Evolutionary conservation across 2,888 invertebrate species (phyloP).

Genomic region (Macropis europaea): DNA sequence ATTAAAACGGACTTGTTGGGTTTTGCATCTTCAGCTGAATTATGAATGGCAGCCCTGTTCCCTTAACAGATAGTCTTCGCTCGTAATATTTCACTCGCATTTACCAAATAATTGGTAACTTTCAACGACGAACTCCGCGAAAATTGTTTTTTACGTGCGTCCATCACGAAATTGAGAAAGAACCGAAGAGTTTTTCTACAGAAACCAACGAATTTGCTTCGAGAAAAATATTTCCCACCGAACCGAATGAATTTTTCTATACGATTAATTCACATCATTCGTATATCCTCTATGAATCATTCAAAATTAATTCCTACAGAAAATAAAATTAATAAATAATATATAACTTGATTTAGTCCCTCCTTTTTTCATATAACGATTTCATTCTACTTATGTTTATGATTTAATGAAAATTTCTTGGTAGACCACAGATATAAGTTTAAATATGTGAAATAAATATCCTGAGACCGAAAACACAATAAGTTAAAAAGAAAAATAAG

Average conservation of each 20-base stretch:
- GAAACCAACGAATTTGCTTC: constrained; percentile 18
- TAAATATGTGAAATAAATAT: not conserved
- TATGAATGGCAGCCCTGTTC: not conserved
- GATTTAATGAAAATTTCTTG: not conserved
- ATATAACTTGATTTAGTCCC: too few relatives aligned
- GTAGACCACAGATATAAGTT: too few relatives aligned
- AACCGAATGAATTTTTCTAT: not conserved
- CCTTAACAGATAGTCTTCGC: not conserved
- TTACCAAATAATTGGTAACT: not conserved
- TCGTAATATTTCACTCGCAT: not conserved
- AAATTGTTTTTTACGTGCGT: constrained; percentile 36
- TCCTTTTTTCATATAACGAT: not conserved
- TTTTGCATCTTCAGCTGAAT: constrained; percentile 14
- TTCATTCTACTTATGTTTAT: not conserved
- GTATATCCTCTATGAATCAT: not conserved
- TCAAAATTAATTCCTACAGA: too few relatives aligned
- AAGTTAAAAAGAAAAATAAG: too few relatives aligned
- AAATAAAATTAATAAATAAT: too few relatives aligned
- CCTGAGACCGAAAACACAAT: not conserved
- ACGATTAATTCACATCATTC: too few relatives aligned
- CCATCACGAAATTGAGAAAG: constrained; percentile 22
- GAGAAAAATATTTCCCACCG: not conserved
- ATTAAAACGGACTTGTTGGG: constrained; percentile 22
- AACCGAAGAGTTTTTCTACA: constrained; percentile 44
- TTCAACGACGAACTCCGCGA: not conserved